These are phyloP conservation scores for Protonibea diacanthus DNA, from an alignment of 2,797 vertebrate species.

Conservation along the genomic window DNA sequence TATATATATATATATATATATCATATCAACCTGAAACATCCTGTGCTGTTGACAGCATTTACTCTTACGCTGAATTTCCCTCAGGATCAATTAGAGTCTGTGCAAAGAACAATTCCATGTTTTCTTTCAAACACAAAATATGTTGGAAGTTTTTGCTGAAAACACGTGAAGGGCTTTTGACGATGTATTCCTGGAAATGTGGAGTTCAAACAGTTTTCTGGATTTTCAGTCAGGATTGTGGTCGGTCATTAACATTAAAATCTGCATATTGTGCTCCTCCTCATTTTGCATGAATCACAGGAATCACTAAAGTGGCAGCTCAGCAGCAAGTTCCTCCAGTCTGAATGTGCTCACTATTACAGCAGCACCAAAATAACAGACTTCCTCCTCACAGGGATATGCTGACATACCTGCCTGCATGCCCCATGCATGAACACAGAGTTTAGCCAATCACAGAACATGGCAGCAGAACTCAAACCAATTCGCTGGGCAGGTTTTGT, in stretches of 20 bases:
- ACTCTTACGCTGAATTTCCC: too few species aligned
- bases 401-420: conserved; percentile 46
- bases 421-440: conserved; percentile 44
- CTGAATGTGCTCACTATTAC: not conserved
- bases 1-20: too few species aligned
- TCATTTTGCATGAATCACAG: not conserved
- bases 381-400: conserved; percentile 20
- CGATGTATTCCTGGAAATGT: too few species aligned
- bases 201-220: too few species aligned
- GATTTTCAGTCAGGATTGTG: too few species aligned
- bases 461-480: conserved; percentile 46
- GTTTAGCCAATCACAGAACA: conserved; percentile 58
- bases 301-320: not conserved
- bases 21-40: not conserved
- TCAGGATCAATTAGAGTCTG: too few species aligned
- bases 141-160: too few species aligned
- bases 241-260: too few species aligned
- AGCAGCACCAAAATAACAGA: not conserved
- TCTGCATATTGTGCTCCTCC: too few species aligned
- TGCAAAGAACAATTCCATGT: too few species aligned
- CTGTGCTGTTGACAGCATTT: not conserved
- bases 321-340: not conserved
- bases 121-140: too few species aligned
- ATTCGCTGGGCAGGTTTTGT: conserved; percentile 6
- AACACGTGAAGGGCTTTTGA: too few species aligned